These are phyloP conservation scores for Dexiosoma caninum DNA, from an alignment of 2,888 invertebrate species.

Conservation along the genomic window DNA sequence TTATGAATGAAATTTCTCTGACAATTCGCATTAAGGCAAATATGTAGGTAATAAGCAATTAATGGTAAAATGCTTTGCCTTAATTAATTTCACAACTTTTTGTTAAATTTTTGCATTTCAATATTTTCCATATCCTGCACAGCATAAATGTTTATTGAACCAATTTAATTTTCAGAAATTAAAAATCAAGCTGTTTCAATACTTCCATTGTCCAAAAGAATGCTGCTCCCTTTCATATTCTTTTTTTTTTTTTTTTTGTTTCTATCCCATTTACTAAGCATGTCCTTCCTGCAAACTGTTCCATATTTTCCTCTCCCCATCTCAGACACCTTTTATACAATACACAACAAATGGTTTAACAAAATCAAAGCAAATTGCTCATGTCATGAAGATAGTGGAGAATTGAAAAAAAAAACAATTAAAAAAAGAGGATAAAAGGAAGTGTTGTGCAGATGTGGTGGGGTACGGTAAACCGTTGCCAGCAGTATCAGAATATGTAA, in stretches of 20 bases:
- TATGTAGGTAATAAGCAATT: no score
- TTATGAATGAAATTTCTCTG: no score
- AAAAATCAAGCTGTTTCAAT: not conserved
- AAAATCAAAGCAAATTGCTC: conserved; percentile 11
- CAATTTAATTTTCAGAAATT: not conserved
- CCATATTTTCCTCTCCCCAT: no score
- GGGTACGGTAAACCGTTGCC: no score
- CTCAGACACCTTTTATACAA: not conserved
- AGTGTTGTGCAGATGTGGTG: conserved; percentile 4
- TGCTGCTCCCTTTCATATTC: not conserved
- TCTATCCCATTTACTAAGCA: not conserved
- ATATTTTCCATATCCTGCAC: no score
- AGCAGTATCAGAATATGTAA: no score
- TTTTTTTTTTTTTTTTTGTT: not conserved
- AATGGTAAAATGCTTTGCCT: not conserved
- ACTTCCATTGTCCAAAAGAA: not conserved
- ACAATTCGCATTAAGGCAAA: no score
- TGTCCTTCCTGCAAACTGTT: conserved; percentile 12
- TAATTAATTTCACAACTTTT: not conserved
- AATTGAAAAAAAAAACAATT: no score
- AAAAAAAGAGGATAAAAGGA: not conserved
- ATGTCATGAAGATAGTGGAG: not conserved
- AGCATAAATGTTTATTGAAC: not conserved
- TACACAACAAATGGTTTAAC: conserved; percentile 11
- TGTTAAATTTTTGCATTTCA: not conserved